Evolutionary conservation across 2,113 vertebrate genomes (phyloP).

Genomic region (Anser cygnoides): DNA sequence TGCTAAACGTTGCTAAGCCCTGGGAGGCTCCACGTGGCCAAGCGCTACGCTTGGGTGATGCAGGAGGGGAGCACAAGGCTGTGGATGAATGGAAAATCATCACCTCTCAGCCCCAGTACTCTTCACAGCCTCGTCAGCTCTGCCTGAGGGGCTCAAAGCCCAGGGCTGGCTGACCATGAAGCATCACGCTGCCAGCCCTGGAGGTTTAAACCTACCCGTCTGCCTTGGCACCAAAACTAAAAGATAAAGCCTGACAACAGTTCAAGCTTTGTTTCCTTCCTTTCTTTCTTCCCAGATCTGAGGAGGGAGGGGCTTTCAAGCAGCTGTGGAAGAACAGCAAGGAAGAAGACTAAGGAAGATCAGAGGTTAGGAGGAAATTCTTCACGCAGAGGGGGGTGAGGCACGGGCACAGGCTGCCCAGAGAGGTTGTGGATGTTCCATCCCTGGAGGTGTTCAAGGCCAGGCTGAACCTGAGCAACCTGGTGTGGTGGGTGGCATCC

Average conservation of each 20-base stretch:
- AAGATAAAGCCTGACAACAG: background rate
- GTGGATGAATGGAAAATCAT: fast-evolving
- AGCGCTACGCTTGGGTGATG: background rate
- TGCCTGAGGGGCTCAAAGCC: background rate
- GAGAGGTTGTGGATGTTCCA: no score
- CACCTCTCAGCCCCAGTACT: fast-evolving
- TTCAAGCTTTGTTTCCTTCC: background rate
- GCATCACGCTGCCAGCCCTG: background rate
- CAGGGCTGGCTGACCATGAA: fast-evolving
- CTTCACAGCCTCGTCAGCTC: fast-evolving
- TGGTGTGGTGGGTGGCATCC: no score
- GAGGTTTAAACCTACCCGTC: background rate
- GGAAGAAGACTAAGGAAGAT: background rate
- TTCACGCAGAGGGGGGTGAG: no score
- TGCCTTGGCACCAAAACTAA: background rate
- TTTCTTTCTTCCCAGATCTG: background rate
- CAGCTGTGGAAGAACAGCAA: background rate
- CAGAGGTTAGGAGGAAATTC: no score
- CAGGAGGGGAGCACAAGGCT: background rate
- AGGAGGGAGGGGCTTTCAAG: background rate
- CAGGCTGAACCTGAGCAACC: no score
- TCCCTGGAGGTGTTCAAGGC: no score
- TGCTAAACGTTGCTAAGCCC: background rate
- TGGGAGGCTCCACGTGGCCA: fast-evolving
- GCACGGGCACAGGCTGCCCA: no score